These are phyloP conservation scores for Rhabdomys pumilio DNA, from an alignment of 2,797 vertebrate genomes.

Conservation along the genomic window DNA sequence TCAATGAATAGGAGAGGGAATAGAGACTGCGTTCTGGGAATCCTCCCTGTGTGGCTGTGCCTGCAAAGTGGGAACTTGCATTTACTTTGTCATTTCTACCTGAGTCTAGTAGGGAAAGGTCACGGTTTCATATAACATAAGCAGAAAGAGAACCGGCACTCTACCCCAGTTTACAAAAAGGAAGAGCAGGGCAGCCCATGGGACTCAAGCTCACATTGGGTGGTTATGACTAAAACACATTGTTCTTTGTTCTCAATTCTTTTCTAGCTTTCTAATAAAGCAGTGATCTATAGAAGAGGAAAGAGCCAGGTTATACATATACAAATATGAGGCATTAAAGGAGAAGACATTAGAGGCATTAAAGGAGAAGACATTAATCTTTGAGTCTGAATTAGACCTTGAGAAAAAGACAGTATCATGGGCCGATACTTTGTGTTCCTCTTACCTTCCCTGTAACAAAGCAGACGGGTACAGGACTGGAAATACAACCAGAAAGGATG, in stretches of 20 bases:
- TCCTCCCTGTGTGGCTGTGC: slow-evolving; percentile 42
- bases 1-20: slow-evolving; percentile 62
- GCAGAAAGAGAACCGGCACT: slow-evolving; percentile 50
- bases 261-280: neutral
- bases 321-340: neutral
- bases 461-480: neutral
- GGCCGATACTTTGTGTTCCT: neutral
- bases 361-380: neutral
- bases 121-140: slow-evolving; percentile 3
- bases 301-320: neutral
- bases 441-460: neutral
- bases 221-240: neutral
- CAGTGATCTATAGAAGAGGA: neutral
- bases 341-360: neutral
- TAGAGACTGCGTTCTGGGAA: slow-evolving; percentile 53
- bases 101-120: slow-evolving; percentile 39
- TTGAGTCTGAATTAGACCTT: neutral
- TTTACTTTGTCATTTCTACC: slow-evolving; percentile 27
- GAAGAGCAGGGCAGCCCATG: neutral
- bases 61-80: slow-evolving; percentile 39
- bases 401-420: neutral
- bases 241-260: neutral
- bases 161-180: slow-evolving; percentile 17
- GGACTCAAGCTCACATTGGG: neutral
- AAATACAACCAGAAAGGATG: neutral